These are phyloP conservation scores for Arizona elegans DNA, from an alignment of 2,113 vertebrate genomes.

Conservation along the genomic window DNA sequence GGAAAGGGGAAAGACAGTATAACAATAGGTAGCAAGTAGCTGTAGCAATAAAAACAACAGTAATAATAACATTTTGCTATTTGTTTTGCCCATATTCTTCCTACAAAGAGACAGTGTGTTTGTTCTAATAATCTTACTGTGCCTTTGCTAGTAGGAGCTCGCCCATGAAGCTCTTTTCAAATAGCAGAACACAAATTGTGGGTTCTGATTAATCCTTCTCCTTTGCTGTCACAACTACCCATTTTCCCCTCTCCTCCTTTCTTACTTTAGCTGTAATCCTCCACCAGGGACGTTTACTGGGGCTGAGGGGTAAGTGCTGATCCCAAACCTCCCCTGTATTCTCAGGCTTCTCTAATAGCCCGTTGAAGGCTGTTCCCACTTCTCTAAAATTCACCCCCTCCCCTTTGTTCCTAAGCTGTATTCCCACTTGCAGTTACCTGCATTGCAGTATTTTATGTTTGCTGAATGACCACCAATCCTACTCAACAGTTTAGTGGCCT, in stretches of 20 bases:
- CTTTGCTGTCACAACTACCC: slow-evolving; percentile 77
- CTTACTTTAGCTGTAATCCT: slow-evolving; percentile 84
- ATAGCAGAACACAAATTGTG: slow-evolving; percentile 55
- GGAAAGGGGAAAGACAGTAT: slow-evolving; percentile 51
- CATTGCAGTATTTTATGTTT: slow-evolving; percentile 73
- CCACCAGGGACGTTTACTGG: slow-evolving; percentile 88
- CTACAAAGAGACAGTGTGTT: slow-evolving; percentile 33
- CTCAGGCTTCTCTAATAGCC: slow-evolving; percentile 74
- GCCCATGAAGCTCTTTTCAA: slow-evolving; percentile 58
- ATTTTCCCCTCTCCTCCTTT: slow-evolving; percentile 81
- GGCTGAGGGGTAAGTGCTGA: slow-evolving; percentile 86
- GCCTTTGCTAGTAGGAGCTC: slow-evolving; percentile 34
- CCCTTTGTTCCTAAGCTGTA: slow-evolving; percentile 72
- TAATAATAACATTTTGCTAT: neutral
- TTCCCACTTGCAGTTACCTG: slow-evolving; percentile 70
- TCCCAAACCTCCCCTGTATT: slow-evolving; percentile 59
- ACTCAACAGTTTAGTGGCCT: slow-evolving; percentile 72
- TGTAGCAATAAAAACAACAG: neutral
- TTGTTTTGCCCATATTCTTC: slow-evolving; percentile 22
- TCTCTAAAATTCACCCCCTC: slow-evolving; percentile 46
- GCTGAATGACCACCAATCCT: slow-evolving; percentile 71
- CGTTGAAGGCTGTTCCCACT: slow-evolving; percentile 65
- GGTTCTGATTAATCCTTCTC: slow-evolving; percentile 72
- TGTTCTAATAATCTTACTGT: slow-evolving; percentile 36
- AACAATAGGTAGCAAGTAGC: neutral